Evolutionary conservation across 2,797 vertebrate species (phyloP), one percentile per base, ranked within the genome.

Genomic region (Phaenicophaeus curvirostris): DNA sequence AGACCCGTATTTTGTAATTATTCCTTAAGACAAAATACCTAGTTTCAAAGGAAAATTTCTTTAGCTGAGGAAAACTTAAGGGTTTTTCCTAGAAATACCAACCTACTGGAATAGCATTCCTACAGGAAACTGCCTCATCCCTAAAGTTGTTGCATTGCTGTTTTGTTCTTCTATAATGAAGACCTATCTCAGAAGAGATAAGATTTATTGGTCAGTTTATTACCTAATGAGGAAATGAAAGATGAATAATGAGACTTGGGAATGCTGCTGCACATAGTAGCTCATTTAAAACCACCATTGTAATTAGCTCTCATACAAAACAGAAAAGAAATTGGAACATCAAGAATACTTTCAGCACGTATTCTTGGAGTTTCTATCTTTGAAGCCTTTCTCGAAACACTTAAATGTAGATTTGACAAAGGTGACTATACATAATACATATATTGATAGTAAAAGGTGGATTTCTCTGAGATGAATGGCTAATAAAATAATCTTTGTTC

Each of bases 141-240:
- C 71, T 65, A 24, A 14, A 69, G 80, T 55, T 94, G 87, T 44
- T 93, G 41, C 41, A 66, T 11, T 75, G 39, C 61, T 44, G n/a
- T 65, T 85, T 63, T 72, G 8, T n/a, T 95, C 94, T 81, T 37
- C 57, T 79, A 9, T 41, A 87, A 85, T 62, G 81, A 92, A 91
- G 84, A 6, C 48, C 33, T 25, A 48, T 71, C 13, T 92, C 57
- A 74, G 62, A 46, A 94, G 55, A 86, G 62, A 77, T 39, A 85
- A 68, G 90, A 93, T 81, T 90, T 85, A 74, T 87, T 39, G 57
- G 68, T 35, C 44, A 33, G 4, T 85, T 90, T 85, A 89, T 89
- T 75, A 74, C 11, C 27, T 69, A 59, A 42, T 42, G 37, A 91
- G 65, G 76, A 95, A 88, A 84, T 46, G 18, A 86, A 96, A 92